Conservation (phyloP, 2,888 invertebrate species). For the Metallyticus violacea region DNA sequence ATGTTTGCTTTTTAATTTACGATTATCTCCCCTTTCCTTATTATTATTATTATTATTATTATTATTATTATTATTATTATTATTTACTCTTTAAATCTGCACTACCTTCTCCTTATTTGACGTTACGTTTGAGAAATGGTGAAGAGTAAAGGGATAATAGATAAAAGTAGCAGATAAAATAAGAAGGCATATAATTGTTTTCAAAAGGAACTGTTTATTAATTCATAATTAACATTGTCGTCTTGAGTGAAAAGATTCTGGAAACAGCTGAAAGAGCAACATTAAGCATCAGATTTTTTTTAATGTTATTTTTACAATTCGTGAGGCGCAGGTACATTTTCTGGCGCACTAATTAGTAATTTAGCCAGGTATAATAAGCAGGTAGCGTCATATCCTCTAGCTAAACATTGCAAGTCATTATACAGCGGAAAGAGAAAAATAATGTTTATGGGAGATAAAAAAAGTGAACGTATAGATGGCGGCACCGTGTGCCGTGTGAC, state of each 20-base stretch:
- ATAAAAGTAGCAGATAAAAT: too few species aligned
- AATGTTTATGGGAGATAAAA: neutral
- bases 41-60: too few species aligned
- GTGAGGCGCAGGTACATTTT: neutral
- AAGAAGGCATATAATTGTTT: too few species aligned
- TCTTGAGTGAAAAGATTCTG: neutral
- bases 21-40: too few species aligned
- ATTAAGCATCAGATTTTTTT: neutral
- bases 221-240: neutral
- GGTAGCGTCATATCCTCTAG: neutral
- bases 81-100: too few species aligned
- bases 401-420: neutral
- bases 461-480: neutral
- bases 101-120: too few species aligned
- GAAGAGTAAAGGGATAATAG: too few species aligned
- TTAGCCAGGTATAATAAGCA: too few species aligned
- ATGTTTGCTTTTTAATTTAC: too few species aligned
- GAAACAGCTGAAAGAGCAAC: too few species aligned
- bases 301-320: neutral
- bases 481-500: neutral
- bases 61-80: too few species aligned
- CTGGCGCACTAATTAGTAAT: neutral
- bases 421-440: neutral
- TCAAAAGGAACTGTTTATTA: neutral
- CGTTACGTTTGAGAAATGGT: too few species aligned